Base-by-base conservation (phyloP, 2,113 vertebrate genomes). In the Carassius auratus region DNA sequence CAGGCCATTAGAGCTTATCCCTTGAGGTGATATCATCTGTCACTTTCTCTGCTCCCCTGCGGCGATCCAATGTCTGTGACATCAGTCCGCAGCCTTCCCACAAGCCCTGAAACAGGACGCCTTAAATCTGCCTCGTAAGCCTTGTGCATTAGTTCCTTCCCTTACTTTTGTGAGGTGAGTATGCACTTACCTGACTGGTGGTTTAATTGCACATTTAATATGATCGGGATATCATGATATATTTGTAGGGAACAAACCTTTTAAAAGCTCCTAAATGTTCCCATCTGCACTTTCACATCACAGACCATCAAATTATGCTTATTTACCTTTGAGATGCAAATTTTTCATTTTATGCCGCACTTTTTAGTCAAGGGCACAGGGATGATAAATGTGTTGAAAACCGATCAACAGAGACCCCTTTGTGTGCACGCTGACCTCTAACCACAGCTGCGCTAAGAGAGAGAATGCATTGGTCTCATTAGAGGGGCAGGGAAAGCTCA, bases 291-390 rank as follows among this genome's bases (percentile, higher is more conserved):
- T 81, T 82, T 86, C 45, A 48, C 4, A 6, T 76, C 59, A 73
- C 52, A 68, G 73, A 17, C 50, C 77, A 5, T 80, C 48, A 75
- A 86, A 84, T 81, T 81, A 88, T 84, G 50, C 82, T 82, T 82
- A 82, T 85, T 85, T 85, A 85, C 45, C 38, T 85, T 85, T 69
- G 85, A 83, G 55, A 80, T 76, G 69, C 79, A 74, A 86, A 80
- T 86, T 73, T 74, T 50, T 48, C 45, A 12, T 3, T 48, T 48
- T 12, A 48, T 2, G 45, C 45, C 10, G 45, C 45, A 48, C 45
- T 9, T 45, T 0, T 30, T 45, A 45, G 9, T 45, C 45, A 48
- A 48, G 45, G 45, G 45, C 45, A 48, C 9, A 48, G 45, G 45
- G 45, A 48, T 10, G 10, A 12, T 48, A 10, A 48, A 48, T 48